These are phyloP conservation scores for Ephestia elutella DNA, from an alignment of 1,140 invertebrate species.

Conservation along the genomic window DNA sequence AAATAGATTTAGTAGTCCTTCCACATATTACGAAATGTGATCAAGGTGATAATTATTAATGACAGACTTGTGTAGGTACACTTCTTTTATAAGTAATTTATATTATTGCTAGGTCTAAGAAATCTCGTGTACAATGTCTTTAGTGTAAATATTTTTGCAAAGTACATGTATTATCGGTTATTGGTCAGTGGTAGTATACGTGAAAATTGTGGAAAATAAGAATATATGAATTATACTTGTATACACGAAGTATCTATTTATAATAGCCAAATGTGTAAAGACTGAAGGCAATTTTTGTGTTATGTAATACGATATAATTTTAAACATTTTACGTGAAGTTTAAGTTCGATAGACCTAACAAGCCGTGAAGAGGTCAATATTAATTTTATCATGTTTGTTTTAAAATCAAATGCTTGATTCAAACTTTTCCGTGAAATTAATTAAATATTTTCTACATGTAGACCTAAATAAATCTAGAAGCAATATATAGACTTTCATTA, in stretches of 20 bases:
- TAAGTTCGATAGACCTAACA: slow-evolving; percentile 1
- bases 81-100: slow-evolving; percentile 42
- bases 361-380: slow-evolving; percentile 6
- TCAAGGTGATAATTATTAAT: slow-evolving; percentile 60
- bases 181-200: slow-evolving; percentile 12
- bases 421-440: slow-evolving; percentile 14
- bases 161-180: slow-evolving; percentile 19
- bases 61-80: slow-evolving; percentile 44
- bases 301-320: neutral
- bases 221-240: slow-evolving; percentile 32
- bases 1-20: slow-evolving; percentile 43
- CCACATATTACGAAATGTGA: slow-evolving; percentile 57
- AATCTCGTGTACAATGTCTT: slow-evolving; percentile 36
- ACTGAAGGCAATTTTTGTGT: slow-evolving; percentile 58
- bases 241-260: slow-evolving; percentile 54
- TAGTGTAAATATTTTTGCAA: slow-evolving; percentile 39
- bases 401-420: neutral
- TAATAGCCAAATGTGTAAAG: slow-evolving; percentile 70
- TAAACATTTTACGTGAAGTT: slow-evolving; percentile 10
- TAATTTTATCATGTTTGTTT: slow-evolving; percentile 20
- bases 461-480: slow-evolving; percentile 9
- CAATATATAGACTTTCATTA: slow-evolving; percentile 10
- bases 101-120: slow-evolving; percentile 29
- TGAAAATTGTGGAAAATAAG: slow-evolving; percentile 38
- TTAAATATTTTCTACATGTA: slow-evolving; percentile 1